These are phyloP conservation scores for Drosophila subpulchrella DNA, from an alignment of 1,140 invertebrate species.

Conservation along the genomic window DNA sequence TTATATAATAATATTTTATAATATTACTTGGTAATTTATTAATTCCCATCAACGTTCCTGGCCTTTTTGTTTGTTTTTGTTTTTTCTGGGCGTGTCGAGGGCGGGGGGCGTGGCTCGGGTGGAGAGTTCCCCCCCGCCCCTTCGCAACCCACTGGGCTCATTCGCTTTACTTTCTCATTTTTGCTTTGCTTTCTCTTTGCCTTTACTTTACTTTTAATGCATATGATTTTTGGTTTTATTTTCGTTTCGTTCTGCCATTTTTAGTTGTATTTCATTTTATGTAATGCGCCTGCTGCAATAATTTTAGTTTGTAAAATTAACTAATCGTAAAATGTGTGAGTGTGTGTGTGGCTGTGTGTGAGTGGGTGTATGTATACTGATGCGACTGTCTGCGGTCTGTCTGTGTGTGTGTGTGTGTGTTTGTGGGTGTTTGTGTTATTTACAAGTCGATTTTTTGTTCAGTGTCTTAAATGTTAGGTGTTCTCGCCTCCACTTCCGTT, in stretches of 20 bases:
- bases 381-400: constrained; percentile 32
- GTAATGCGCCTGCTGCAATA: constrained; percentile 67
- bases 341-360: constrained; percentile 20
- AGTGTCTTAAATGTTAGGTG: constrained; percentile 48
- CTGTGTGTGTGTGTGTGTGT: constrained; percentile 15
- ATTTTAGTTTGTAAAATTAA: constrained; percentile 66
- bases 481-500: constrained; percentile 43
- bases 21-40: constrained; percentile 83
- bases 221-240: constrained; percentile 66
- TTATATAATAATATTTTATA: constrained; percentile 83
- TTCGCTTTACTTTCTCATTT: constrained; percentile 23
- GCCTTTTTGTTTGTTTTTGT: constrained; percentile 8
- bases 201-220: constrained; percentile 65
- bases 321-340: constrained; percentile 73
- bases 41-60: constrained; percentile 62
- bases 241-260: constrained; percentile 54
- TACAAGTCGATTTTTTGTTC: constrained; percentile 57
- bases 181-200: constrained; percentile 27
- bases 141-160: constrained; percentile 1
- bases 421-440: constrained; percentile 54
- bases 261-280: constrained; percentile 58
- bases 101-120: constrained; percentile 2
- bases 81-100: not conserved
- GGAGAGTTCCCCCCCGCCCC: not conserved
- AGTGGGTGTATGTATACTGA: constrained; percentile 40